Conservation (phyloP, 1,140 invertebrate genomes). For the Lepidurus arcticus region DNA sequence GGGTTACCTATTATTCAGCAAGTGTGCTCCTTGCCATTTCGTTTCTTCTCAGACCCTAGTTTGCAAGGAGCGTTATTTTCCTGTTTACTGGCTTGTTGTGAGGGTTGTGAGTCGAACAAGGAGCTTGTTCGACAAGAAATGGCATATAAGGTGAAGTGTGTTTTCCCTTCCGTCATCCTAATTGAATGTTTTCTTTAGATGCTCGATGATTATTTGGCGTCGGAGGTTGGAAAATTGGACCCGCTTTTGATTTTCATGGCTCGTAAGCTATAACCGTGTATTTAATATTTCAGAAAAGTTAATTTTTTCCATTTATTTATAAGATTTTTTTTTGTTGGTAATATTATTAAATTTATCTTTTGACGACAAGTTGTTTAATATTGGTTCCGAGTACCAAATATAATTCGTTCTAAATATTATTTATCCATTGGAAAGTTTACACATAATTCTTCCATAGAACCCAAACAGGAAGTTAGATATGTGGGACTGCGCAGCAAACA, state of each 20-base stretch:
- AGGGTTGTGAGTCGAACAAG: constrained; percentile 61
- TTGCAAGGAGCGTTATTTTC: constrained; percentile 76
- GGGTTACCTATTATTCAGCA: constrained; percentile 78
- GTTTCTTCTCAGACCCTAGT: constrained; percentile 73
- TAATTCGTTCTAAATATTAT: too few relatives aligned
- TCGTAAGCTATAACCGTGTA: background rate
- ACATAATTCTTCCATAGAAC: too few relatives aligned
- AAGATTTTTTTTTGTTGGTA: too few relatives aligned
- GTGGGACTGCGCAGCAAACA: too few relatives aligned
- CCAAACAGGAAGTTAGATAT: too few relatives aligned
- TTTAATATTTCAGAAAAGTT: background rate
- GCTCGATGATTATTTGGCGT: constrained; percentile 26
- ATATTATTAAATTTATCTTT: too few relatives aligned
- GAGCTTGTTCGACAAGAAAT: constrained; percentile 71
- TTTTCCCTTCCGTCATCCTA: constrained; percentile 21
- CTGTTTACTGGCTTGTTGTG: constrained; percentile 73
- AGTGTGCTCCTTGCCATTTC: constrained; percentile 79
- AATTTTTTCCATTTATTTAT: too few relatives aligned
- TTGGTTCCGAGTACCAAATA: too few relatives aligned
- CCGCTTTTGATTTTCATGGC: constrained; percentile 3
- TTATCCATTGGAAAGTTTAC: too few relatives aligned
- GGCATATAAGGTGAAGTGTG: constrained; percentile 61
- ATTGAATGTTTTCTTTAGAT: constrained; percentile 22
- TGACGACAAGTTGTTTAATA: too few relatives aligned
- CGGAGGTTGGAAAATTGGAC: constrained; percentile 32